Conservation (phyloP, 2,113 vertebrate genomes). For the Sialia sialis region DNA sequence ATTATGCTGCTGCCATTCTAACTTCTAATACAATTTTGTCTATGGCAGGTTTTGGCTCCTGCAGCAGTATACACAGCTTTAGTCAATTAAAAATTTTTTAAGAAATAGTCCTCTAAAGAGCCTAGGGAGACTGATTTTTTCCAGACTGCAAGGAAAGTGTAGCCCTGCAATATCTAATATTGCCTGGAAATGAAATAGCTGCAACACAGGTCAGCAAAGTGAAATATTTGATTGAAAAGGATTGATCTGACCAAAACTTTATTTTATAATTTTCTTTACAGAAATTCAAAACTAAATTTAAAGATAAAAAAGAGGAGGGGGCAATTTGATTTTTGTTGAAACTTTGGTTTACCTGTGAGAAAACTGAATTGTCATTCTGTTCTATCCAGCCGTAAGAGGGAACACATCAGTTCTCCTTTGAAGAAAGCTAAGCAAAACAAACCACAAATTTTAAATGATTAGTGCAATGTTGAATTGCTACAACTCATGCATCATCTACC, state of each 20-base stretch:
- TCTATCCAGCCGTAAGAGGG: not conserved
- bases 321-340: not conserved
- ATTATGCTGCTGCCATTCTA: not conserved
- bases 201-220: not conserved
- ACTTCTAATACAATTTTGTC: not conserved
- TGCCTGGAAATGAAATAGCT: not conserved
- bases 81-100: not conserved
- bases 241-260: not conserved
- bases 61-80: not conserved
- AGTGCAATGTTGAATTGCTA: not conserved
- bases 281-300: not conserved
- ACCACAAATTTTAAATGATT: not conserved
- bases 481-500: not conserved
- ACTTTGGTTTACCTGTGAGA: not conserved
- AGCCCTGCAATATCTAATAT: not conserved
- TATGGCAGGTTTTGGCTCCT: not conserved
- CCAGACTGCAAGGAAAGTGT: not conserved
- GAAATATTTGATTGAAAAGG: not conserved
- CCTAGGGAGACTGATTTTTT: not conserved
- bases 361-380: not conserved
- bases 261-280: not conserved
- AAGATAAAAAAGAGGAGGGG: fast-evolving
- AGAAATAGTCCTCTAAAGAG: not conserved
- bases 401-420: not conserved
- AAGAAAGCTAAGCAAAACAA: not conserved